Percentiles rank a stretch among this genome's conserved stretches.
Conservation (phyloP, 2,888 invertebrate species). For the Melitaea athalia region DNA sequence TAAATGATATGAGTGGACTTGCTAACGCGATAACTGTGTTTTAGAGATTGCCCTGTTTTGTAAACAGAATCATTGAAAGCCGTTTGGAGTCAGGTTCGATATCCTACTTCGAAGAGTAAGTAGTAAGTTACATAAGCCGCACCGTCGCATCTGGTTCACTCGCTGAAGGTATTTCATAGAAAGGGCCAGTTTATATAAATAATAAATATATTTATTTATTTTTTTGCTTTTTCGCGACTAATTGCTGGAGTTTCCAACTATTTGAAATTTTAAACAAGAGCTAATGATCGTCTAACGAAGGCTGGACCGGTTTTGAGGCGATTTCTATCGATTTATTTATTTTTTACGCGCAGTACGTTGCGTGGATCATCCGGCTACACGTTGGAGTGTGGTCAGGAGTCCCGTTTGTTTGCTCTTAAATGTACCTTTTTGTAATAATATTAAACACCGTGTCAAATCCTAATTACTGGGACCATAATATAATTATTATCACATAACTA, state of each 20-base stretch:
- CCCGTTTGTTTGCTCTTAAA: neutral
- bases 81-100: neutral
- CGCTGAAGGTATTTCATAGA: neutral
- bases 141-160: neutral
- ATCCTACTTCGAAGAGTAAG: neutral
- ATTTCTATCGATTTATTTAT: conserved; percentile 43
- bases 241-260: conserved; percentile 40
- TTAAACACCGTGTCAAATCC: no score
- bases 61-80: no score
- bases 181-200: conserved; percentile 24
- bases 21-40: no score
- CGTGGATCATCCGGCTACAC: conserved; percentile 28
- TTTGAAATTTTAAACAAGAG: conserved; percentile 42
- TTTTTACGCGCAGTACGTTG: conserved; percentile 38
- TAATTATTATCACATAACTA: no score
- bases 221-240: conserved; percentile 25
- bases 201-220: no score
- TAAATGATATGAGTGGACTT: no score
- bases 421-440: neutral
- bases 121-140: neutral
- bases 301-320: conserved; percentile 25
- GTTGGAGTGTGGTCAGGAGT: neutral
- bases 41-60: no score
- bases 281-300: conserved; percentile 38
- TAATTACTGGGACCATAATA: no score